A percentile compares a stretch with the other conserved stretches of the same genome.
phyloP scores from a whole-genome alignment of 2,888 invertebrate species.

The Drosophila subquinaria region DNA sequence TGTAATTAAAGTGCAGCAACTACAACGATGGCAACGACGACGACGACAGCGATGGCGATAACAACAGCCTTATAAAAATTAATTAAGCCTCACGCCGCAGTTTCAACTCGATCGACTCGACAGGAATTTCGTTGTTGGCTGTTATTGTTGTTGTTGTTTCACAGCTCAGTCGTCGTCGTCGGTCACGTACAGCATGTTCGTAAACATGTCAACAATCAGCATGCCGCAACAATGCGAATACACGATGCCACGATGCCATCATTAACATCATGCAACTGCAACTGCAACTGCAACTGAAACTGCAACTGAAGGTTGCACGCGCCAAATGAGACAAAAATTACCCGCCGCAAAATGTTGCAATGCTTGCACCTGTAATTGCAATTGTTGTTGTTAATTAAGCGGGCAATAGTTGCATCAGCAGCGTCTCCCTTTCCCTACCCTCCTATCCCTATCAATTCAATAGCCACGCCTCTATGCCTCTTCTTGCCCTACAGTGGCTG shows the following conservation, averaged over 20 bases:
- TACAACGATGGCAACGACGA: not conserved
- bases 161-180: constrained; percentile 61
- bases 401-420: constrained; percentile 49
- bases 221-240: constrained; percentile 74
- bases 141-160: constrained; percentile 42
- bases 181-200: too few species aligned
- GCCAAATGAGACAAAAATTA: constrained; percentile 78
- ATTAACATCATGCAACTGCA: constrained; percentile 28
- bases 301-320: constrained; percentile 58
- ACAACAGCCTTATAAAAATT: constrained; percentile 78
- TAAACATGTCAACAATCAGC: too few species aligned
- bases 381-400: constrained; percentile 75
- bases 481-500: constrained; percentile 31
- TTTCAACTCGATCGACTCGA: constrained; percentile 30
- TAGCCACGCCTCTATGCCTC: constrained; percentile 26
- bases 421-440: not conserved
- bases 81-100: constrained; percentile 69
- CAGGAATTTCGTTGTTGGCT: constrained; percentile 19
- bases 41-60: constrained; percentile 47
- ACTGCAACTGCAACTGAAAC: constrained; percentile 12
- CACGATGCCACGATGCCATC: constrained; percentile 43
- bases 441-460: constrained; percentile 32
- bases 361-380: constrained; percentile 14
- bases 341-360: constrained; percentile 50
- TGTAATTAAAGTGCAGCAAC: constrained; percentile 76